These are phyloP conservation scores for Leptopilina myrica DNA, from an alignment of 2,888 invertebrate genomes.

Conservation along the genomic window DNA sequence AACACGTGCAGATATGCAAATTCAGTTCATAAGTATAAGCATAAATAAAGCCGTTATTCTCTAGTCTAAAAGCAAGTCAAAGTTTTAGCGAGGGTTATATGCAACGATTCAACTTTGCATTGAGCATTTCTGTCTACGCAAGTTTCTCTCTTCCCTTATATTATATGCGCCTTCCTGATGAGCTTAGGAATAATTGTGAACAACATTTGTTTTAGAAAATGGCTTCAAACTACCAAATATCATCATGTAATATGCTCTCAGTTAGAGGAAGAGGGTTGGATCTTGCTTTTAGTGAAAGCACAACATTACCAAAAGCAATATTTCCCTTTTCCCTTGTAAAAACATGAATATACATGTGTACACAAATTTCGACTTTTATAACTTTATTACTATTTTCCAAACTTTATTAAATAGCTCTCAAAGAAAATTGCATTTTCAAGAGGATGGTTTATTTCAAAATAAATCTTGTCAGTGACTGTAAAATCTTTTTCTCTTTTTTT, in stretches of 20 bases:
- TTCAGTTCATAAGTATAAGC: slow-evolving; percentile 26
- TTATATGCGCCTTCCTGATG: slow-evolving; percentile 16
- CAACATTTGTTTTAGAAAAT: slow-evolving; percentile 19
- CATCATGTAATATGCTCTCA: slow-evolving; percentile 6
- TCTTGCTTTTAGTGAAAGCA: slow-evolving; percentile 18
- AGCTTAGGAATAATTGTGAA: slow-evolving; percentile 27
- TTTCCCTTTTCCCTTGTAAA: background rate
- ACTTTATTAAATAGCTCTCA: background rate
- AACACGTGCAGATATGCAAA: slow-evolving; percentile 27
- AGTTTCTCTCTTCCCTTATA: slow-evolving; percentile 20
- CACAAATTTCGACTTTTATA: background rate
- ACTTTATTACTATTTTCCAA: background rate
- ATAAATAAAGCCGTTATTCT: slow-evolving; percentile 24
- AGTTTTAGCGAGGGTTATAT: background rate
- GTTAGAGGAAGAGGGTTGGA: background rate
- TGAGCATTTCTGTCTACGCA: slow-evolving; percentile 4
- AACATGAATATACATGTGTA: background rate
- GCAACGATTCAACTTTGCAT: background rate
- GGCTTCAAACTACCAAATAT: background rate
- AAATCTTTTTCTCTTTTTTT: too few species aligned
- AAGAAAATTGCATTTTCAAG: background rate
- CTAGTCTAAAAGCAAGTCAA: background rate
- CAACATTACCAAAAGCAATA: slow-evolving; percentile 1
- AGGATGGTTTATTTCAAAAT: background rate
- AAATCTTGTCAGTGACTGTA: background rate